Evolutionary conservation across 1,140 invertebrate genomes (phyloP), one percentile per base, ranked within the genome.

Genomic region (Chymomyza costata): DNA sequence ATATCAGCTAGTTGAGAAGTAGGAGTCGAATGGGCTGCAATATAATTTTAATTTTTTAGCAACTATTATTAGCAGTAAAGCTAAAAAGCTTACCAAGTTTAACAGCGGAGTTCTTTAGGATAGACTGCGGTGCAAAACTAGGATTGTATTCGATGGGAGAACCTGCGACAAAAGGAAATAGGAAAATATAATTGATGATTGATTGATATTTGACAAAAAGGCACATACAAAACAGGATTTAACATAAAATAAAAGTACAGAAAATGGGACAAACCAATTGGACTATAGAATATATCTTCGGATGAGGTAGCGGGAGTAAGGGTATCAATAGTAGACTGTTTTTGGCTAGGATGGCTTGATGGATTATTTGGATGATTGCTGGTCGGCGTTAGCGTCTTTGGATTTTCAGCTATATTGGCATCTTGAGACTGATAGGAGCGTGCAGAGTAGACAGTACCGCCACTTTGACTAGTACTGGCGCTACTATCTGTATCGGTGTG

Each of bases 231-330:
- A 2, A 2, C 6, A 16, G 1, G n/a, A n/a, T n/a, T n/a, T n/a
- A n/a, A n/a, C n/a, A n/a, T n/a, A n/a, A n/a, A n/a, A n/a, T n/a
- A n/a, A n/a, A n/a, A n/a, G n/a, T n/a, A n/a, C n/a, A n/a, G n/a
- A n/a, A n/a, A n/a, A n/a, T n/a, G 13, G 2, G 16, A 81, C 82
- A 51, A 60, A 84, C 82, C 82, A 35, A 84, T 73, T 40, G 82
- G 82, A 58, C 82, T 84, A 68, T 83, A 81, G 50, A 69, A 84
- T 19, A 82, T 61, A 47, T 84, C 82, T 59, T 84, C 82, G 19
- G 78, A 57, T 39, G 82, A 84, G 39, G 82, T 76, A n/a, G 82
- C 82, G 28, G 81, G 73, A 53, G 78, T 82, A 17, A 83, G 52
- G 49, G 71, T 78, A 19, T 76, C 63, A 13, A 78, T 45, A n/a